Evolutionary conservation across 2,888 invertebrate genomes (phyloP).

Genomic region (Melanargia galathea): DNA sequence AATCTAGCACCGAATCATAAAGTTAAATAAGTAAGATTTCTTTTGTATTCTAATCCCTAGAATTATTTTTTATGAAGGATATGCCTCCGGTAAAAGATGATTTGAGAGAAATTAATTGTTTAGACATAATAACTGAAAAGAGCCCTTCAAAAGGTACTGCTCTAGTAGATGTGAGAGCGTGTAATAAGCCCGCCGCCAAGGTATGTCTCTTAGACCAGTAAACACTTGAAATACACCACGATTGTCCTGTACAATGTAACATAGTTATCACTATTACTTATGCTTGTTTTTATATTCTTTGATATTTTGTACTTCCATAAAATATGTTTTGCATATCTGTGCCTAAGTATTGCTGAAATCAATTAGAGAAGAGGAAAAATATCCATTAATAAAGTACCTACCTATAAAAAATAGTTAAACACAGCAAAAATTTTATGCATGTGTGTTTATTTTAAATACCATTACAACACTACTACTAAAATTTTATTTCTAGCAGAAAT

Average conservation of each 20-base stretch:
- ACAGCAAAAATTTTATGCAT: too few relatives aligned
- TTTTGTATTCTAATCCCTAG: neutral
- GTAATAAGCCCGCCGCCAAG: conserved; percentile 85
- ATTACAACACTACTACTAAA: too few relatives aligned
- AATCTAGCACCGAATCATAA: neutral
- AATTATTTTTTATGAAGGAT: conserved; percentile 53
- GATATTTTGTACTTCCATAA: neutral
- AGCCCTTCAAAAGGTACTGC: conserved; percentile 75
- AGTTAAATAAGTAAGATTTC: conserved; percentile 1
- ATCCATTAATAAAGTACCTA: too few relatives aligned
- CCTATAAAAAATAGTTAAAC: too few relatives aligned
- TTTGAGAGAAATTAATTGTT: conserved; percentile 71
- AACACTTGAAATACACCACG: conserved; percentile 7
- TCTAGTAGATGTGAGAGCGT: conserved; percentile 85
- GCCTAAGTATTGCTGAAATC: neutral
- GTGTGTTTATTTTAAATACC: too few relatives aligned
- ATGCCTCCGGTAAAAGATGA: conserved; percentile 82
- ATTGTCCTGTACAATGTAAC: neutral
- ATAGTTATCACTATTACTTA: neutral
- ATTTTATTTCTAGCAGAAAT: too few relatives aligned
- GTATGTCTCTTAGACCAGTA: conserved; percentile 64
- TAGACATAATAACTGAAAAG: conserved; percentile 76
- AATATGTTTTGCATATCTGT: too few relatives aligned
- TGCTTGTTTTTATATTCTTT: conserved; percentile 1
- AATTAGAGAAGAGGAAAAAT: neutral